phyloP scores from a whole-genome alignment of 2,888 invertebrate species.

The Eledone cirrhosa region DNA sequence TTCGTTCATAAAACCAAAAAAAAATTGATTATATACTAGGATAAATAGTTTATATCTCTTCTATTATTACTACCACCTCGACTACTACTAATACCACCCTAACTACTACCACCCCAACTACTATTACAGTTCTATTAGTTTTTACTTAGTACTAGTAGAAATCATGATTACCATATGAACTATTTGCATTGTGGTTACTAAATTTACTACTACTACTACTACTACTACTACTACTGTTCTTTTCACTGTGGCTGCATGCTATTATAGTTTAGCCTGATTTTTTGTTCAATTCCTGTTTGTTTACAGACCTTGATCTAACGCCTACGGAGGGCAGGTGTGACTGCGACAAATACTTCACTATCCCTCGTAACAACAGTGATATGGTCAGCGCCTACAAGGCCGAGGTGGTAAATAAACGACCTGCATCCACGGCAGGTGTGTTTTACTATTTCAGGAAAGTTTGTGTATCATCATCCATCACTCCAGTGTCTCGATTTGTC shows the following conservation, averaged over 20 bases:
- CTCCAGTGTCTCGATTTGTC: no score
- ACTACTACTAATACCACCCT: no score
- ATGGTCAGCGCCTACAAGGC: constrained; percentile 48
- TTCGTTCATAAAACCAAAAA: no score
- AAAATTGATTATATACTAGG: no score
- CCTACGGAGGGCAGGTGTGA: constrained; percentile 43
- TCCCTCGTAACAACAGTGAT: constrained; percentile 58
- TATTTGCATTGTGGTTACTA: no score
- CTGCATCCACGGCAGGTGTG: constrained; percentile 59
- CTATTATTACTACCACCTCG: no score
- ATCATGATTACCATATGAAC: no score
- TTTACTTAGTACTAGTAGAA: no score
- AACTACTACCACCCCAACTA: no score
- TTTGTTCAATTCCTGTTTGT: constrained; percentile 35
- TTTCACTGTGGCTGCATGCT: constrained; percentile 21
- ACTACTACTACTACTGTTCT: neutral
- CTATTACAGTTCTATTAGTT: no score
- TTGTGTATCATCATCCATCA: no score
- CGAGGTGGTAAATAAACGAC: constrained; percentile 51
- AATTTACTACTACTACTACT: neutral
- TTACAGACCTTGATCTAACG: constrained; percentile 52
- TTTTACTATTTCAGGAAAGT: neutral
- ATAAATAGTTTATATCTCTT: no score
- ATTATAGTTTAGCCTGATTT: constrained; percentile 29
- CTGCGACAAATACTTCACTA: constrained; percentile 59